These are phyloP conservation scores for Paralinhomoeus sp. DNA, from an alignment of 2,888 invertebrate genomes.

Conservation along the genomic window DNA sequence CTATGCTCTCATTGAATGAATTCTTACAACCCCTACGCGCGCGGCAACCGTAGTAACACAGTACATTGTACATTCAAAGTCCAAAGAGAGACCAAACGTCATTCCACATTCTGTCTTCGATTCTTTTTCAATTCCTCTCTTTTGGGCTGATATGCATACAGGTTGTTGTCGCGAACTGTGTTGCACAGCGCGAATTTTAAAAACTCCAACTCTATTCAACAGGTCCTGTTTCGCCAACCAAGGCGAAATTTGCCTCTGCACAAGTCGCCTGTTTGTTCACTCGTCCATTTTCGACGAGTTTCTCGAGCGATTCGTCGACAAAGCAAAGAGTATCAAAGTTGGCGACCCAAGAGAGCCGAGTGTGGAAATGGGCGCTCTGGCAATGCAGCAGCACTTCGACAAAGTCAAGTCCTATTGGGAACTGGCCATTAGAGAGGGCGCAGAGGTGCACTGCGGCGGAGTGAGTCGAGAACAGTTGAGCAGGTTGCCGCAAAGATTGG, in stretches of 20 bases:
- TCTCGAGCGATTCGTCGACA: constrained; percentile 26
- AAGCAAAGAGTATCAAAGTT: neutral
- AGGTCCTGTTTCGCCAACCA: constrained; percentile 35
- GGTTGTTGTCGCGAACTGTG: no score
- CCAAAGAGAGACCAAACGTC: no score
- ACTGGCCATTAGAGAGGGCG: constrained; percentile 29
- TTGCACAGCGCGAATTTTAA: no score
- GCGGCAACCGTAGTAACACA: no score
- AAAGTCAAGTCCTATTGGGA: constrained; percentile 25
- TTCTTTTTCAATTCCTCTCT: no score
- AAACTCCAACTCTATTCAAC: constrained; percentile 6
- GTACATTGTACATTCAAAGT: no score
- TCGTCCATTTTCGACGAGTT: constrained; percentile 29
- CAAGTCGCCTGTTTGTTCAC: constrained; percentile 35
- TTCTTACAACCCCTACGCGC: no score
- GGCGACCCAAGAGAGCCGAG: constrained; percentile 4
- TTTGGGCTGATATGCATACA: no score
- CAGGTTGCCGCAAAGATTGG: neutral
- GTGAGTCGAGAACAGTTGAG: constrained; percentile 8
- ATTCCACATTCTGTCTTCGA: no score
- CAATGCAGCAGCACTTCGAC: constrained; percentile 30
- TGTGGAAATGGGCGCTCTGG: constrained; percentile 30
- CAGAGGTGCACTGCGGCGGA: constrained; percentile 28
- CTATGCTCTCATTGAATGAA: no score
- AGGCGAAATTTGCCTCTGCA: constrained; percentile 37